Conservation (phyloP, 2,797 vertebrate species). For the Heliangelus exortis region DNA sequence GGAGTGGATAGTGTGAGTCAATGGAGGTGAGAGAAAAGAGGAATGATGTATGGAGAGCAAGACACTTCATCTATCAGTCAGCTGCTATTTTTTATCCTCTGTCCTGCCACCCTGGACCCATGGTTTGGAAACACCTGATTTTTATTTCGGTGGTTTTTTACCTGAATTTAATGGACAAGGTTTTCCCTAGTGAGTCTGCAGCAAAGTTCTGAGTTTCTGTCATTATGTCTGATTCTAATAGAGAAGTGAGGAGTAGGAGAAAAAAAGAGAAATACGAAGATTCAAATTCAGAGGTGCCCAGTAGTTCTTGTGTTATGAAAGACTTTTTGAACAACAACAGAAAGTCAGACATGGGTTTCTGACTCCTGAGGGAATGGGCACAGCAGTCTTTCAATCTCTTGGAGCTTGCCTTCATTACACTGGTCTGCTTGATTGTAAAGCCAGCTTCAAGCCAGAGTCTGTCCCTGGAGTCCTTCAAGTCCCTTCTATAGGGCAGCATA, state of each 20-base stretch:
- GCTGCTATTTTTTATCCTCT: not conserved
- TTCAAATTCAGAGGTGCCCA: not conserved
- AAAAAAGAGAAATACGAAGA: not conserved
- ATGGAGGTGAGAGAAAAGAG: not conserved
- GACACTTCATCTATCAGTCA: not conserved
- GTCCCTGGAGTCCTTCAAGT: not conserved
- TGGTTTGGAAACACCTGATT: not conserved
- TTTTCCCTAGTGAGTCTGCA: not conserved
- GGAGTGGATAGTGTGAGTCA: not conserved
- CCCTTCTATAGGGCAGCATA: not conserved
- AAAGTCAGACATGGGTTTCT: not conserved
- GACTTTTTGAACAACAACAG: not conserved
- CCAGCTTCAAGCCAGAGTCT: not conserved
- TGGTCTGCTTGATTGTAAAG: not conserved
- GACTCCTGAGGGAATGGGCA: not conserved
- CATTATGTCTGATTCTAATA: not conserved
- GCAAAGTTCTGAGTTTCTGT: not conserved
- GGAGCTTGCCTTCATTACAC: not conserved
- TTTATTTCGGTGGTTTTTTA: not conserved
- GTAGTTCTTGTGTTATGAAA: not conserved
- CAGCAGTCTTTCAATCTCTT: constrained; percentile 10
- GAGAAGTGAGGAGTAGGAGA: not conserved
- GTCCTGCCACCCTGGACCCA: not conserved
- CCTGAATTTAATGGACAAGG: not conserved
- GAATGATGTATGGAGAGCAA: not conserved